These are phyloP conservation scores for Dorcus parallelipipedus DNA, from an alignment of 2,888 invertebrate genomes.

Conservation along the genomic window DNA sequence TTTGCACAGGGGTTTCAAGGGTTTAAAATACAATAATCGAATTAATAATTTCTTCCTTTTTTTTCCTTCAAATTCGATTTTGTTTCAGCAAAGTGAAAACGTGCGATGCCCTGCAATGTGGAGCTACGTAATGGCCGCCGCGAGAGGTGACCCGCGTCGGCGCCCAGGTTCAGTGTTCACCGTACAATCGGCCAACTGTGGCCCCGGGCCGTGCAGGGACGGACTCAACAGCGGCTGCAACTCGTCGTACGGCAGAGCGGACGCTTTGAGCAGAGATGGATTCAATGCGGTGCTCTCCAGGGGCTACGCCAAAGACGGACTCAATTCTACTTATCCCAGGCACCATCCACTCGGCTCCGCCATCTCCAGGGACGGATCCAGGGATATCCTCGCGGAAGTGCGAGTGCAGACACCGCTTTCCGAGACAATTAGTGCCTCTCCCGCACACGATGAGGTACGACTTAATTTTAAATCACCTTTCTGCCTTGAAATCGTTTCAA, in stretches of 20 bases:
- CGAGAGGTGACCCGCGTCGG: slow-evolving; percentile 61
- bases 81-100: slow-evolving; percentile 21
- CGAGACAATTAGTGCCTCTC: slow-evolving; percentile 15
- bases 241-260: slow-evolving; percentile 30
- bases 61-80: not conserved
- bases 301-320: slow-evolving; percentile 23
- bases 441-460: slow-evolving; percentile 5
- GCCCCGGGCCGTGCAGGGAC: slow-evolving; percentile 43
- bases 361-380: slow-evolving; percentile 43
- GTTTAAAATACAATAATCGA: too few species aligned
- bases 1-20: too few species aligned
- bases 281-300: slow-evolving; percentile 24
- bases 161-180: slow-evolving; percentile 43
- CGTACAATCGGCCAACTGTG: slow-evolving; percentile 34
- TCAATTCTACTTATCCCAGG: slow-evolving; percentile 18
- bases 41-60: not conserved
- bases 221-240: slow-evolving; percentile 19
- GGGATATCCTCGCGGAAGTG: slow-evolving; percentile 45
- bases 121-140: slow-evolving; percentile 71
- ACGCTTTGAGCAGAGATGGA: slow-evolving; percentile 21
- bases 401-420: slow-evolving; percentile 39
- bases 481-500: too few species aligned
- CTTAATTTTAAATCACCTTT: too few species aligned
- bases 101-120: slow-evolving; percentile 57
- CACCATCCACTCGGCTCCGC: slow-evolving; percentile 18